Evolutionary conservation across 2,888 invertebrate species (phyloP).

Genomic region (Volucella inanis): DNA sequence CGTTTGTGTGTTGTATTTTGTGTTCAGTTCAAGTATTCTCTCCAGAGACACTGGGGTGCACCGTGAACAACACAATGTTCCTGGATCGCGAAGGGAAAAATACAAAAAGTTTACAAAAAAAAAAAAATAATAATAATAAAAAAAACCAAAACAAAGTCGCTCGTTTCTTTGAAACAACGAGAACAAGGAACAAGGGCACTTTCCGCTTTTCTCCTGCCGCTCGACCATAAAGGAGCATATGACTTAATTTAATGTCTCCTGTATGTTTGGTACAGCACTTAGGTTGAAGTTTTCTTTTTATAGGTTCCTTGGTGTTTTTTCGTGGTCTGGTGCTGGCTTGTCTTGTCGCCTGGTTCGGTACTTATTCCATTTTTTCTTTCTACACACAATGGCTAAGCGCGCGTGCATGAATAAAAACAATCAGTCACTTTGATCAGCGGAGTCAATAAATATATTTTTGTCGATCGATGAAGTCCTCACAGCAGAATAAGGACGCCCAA

Average conservation of each 20-base stretch:
- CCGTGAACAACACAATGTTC: conserved; percentile 25
- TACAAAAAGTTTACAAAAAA: conserved; percentile 32
- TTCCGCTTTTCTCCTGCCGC: conserved; percentile 22
- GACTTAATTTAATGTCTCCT: conserved; percentile 77
- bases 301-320: conserved; percentile 52
- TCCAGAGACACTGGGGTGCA: conserved; percentile 62
- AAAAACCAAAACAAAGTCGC: conserved; percentile 30
- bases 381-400: conserved; percentile 66
- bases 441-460: conserved; percentile 81
- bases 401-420: conserved; percentile 81
- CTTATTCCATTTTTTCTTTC: background rate
- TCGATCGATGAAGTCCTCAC: conserved; percentile 65
- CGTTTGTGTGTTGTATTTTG: conserved; percentile 45
- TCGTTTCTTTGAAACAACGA: conserved; percentile 45
- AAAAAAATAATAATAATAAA: background rate
- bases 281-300: conserved; percentile 46
- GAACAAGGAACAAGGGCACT: conserved; percentile 66
- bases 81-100: conserved; percentile 37
- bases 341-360: conserved; percentile 57
- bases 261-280: conserved; percentile 72
- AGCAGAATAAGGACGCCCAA: conserved; percentile 14
- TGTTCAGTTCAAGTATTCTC: conserved; percentile 9
- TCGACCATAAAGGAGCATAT: conserved; percentile 74
- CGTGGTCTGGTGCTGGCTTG: conserved; percentile 66
- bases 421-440: conserved; percentile 82